These are phyloP conservation scores for Eugnorisma glareosa DNA, from an alignment of 2,888 invertebrate species.

Conservation along the genomic window DNA sequence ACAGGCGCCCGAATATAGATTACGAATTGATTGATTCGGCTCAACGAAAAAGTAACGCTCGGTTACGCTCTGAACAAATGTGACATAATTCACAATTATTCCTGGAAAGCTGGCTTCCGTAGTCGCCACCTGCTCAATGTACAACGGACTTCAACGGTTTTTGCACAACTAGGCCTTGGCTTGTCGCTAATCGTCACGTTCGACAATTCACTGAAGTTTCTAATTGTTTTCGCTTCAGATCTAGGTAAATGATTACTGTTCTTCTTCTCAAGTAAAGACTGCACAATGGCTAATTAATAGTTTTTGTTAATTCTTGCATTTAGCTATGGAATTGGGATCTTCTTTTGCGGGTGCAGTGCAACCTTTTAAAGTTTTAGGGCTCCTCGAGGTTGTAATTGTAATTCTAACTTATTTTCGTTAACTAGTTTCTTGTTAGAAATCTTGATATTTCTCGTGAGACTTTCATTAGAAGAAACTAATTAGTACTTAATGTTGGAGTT, in stretches of 20 bases:
- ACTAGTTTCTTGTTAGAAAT: constrained; percentile 19
- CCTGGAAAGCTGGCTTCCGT: constrained; percentile 78
- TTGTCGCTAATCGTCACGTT: constrained; percentile 77
- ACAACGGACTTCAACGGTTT: constrained; percentile 85
- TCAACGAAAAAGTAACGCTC: constrained; percentile 82
- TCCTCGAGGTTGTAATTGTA: background rate
- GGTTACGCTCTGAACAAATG: constrained; percentile 80
- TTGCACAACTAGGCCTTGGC: constrained; percentile 83
- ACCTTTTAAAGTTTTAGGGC: background rate
- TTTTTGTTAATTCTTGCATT: constrained; percentile 33
- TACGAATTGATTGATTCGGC: constrained; percentile 79
- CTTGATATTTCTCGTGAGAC: background rate
- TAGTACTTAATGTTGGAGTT: constrained; percentile 9
- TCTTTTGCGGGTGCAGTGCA: background rate
- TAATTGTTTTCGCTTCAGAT: constrained; percentile 72
- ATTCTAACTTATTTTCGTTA: background rate
- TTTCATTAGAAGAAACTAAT: constrained; percentile 8
- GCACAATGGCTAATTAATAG: constrained; percentile 44
- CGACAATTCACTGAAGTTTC: constrained; percentile 75
- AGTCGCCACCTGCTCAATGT: constrained; percentile 73
- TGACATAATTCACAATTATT: constrained; percentile 81
- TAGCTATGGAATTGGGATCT: background rate
- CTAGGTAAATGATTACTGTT: constrained; percentile 67
- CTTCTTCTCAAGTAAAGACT: constrained; percentile 53
- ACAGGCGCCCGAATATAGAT: constrained; percentile 65